These are phyloP conservation scores for Agrilus cyanescens DNA, from an alignment of 2,888 invertebrate species.

Conservation along the genomic window DNA sequence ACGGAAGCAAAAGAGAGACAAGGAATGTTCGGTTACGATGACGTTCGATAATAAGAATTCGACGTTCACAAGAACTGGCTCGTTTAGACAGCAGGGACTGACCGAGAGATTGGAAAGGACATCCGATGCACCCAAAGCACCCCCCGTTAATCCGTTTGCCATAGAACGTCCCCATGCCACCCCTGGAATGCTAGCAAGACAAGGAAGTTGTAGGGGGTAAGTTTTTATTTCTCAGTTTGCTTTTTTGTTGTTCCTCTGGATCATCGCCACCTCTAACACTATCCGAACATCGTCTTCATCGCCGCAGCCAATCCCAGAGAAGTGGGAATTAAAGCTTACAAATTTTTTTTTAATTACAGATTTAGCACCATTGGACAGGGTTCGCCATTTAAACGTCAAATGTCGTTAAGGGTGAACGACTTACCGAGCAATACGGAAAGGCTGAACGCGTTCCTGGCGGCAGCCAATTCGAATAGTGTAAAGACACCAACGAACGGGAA, in stretches of 20 bases:
- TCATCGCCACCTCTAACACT: too few species aligned
- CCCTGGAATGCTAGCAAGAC: constrained; percentile 84
- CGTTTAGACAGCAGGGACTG: constrained; percentile 75
- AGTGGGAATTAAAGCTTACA: too few species aligned
- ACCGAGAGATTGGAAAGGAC: constrained; percentile 58
- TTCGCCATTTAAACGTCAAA: constrained; percentile 91
- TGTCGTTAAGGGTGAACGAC: constrained; percentile 89
- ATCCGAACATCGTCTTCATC: too few species aligned
- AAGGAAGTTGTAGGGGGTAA: constrained; percentile 81
- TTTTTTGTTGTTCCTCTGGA: too few species aligned
- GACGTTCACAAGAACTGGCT: constrained; percentile 82
- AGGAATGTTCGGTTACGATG: constrained; percentile 90
- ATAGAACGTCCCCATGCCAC: constrained; percentile 95
- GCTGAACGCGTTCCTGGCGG: constrained; percentile 42
- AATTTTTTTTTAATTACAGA: too few species aligned
- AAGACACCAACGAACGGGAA: constrained; percentile 16
- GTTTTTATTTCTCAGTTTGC: too few species aligned
- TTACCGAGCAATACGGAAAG: constrained; percentile 91
- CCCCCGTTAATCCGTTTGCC: constrained; percentile 78
- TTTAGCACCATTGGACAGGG: constrained; percentile 67
- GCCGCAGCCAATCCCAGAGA: too few species aligned
- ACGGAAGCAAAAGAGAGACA: constrained; percentile 93
- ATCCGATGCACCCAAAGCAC: constrained; percentile 27
- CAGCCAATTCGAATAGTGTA: constrained; percentile 27
- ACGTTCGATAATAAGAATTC: constrained; percentile 81